A percentile compares a stretch with the other conserved stretches of the same genome.
Evolutionary conservation across 92 coral and sea anemone genomes (phyloP).

Genomic region (Porites rus): DNA sequence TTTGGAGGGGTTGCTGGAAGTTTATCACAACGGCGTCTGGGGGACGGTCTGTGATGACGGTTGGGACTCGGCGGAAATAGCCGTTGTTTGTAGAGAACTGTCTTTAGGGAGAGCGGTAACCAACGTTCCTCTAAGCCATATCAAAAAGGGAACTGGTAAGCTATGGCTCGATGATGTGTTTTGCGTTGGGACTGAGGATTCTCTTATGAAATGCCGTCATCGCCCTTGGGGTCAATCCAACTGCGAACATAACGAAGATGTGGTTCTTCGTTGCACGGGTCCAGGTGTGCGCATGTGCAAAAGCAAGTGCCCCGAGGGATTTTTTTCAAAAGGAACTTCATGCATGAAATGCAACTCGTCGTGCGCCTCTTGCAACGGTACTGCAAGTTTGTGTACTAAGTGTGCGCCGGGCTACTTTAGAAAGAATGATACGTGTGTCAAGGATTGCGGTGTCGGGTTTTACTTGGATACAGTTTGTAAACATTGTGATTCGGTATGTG

Average conservation of each 20-base stretch:
- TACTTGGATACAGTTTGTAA: conserved; percentile 62
- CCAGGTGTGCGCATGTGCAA: conserved; percentile 82
- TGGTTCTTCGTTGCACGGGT: conserved; percentile 82
- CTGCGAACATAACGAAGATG: conserved; percentile 88
- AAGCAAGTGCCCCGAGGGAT: conserved; percentile 77
- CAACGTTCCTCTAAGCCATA: conserved; percentile 38
- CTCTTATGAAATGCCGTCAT: conserved; percentile 77
- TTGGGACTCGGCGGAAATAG: conserved; percentile 62
- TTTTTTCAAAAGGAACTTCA: conserved; percentile 37
- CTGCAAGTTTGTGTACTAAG: conserved; percentile 42
- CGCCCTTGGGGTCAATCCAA: conserved; percentile 85
- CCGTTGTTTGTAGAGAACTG: conserved; percentile 80
- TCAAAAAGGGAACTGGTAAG: conserved; percentile 76
- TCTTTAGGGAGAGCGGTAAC: conserved; percentile 50
- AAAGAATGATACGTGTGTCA: conserved; percentile 69
- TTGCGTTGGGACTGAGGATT: conserved; percentile 69
- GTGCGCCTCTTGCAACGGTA: conserved; percentile 57
- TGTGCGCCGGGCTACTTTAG: conserved; percentile 63
- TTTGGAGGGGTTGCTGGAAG: conserved; percentile 80
- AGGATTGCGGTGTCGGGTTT: conserved; percentile 58
- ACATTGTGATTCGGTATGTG: conserved; percentile 58
- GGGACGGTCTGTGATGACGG: conserved; percentile 87
- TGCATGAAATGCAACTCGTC: conserved; percentile 74
- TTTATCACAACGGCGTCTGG: conserved; percentile 81
- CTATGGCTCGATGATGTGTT: conserved; percentile 92